Evolutionary conservation across 2,888 invertebrate genomes (phyloP).

Genomic region (Terebella lapidaria): DNA sequence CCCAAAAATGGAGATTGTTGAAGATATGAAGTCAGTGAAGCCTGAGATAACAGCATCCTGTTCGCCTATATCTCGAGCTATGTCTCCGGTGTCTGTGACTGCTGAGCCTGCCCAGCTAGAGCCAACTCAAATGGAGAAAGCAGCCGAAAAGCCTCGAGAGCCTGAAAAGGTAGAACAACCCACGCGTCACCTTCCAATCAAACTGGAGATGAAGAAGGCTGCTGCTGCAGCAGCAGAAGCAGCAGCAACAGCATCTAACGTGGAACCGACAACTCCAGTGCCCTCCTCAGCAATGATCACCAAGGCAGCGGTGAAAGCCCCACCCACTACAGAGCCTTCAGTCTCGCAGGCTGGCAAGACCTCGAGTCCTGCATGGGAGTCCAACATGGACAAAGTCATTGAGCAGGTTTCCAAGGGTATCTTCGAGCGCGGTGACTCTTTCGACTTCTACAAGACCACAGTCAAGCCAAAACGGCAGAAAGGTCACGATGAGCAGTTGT

Average conservation of each 20-base stretch:
- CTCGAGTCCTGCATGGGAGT: not conserved
- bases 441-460: slow-evolving; percentile 6
- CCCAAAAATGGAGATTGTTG: not conserved
- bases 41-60: not conserved
- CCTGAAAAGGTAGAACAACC: not conserved
- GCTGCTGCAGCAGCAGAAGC: not conserved
- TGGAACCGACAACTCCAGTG: too few relatives aligned
- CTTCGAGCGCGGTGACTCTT: slow-evolving; percentile 31
- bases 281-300: not conserved
- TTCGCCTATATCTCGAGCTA: too few relatives aligned
- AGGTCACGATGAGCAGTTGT: not conserved
- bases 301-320: not conserved
- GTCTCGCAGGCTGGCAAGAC: not conserved
- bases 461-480: not conserved
- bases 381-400: slow-evolving; percentile 74
- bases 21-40: not conserved
- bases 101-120: not conserved
- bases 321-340: not conserved
- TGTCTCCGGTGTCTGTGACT: not conserved
- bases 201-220: slow-evolving; percentile 15
- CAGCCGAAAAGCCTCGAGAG: not conserved
- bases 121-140: not conserved
- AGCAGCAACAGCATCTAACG: not conserved
- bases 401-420: slow-evolving; percentile 79
- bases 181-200: slow-evolving; percentile 8